Conservation (phyloP, 2,888 invertebrate genomes). For the Netelia fuscicornis region DNA sequence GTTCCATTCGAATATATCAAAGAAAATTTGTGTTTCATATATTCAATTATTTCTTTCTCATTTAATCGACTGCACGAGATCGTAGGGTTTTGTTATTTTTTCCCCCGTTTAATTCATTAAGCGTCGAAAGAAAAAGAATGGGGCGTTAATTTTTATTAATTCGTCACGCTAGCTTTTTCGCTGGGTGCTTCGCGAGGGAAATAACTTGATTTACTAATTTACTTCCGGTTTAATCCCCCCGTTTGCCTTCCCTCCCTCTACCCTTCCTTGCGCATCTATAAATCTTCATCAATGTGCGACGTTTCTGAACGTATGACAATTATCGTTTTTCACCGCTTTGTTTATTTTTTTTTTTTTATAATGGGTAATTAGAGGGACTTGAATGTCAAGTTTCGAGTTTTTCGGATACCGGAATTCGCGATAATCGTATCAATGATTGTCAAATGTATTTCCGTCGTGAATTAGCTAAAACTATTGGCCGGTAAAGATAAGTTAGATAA, state of each 20-base stretch:
- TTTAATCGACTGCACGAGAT: conserved; percentile 24
- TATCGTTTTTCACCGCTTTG: conserved; percentile 10
- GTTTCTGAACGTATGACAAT: not conserved
- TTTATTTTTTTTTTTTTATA: not conserved
- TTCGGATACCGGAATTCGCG: not conserved
- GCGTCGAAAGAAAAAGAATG: conserved; percentile 21
- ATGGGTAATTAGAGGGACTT: not conserved
- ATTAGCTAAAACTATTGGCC: not conserved
- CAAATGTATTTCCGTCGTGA: not conserved
- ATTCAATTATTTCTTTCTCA: conserved; percentile 39
- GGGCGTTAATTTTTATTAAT: conserved; percentile 17
- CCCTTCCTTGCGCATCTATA: conserved; percentile 8
- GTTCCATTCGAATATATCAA: conserved; percentile 35
- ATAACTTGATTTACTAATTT: conserved; percentile 16
- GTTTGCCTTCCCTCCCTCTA: conserved; percentile 7
- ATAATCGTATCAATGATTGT: not conserved
- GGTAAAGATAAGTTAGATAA: not conserved
- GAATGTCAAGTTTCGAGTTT: conserved; percentile 21
- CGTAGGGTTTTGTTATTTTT: conserved; percentile 16
- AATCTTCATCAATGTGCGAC: conserved; percentile 13
- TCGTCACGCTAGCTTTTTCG: conserved; percentile 16
- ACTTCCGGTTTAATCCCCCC: conserved; percentile 23
- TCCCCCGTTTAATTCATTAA: conserved; percentile 8
- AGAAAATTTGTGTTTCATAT: conserved; percentile 29
- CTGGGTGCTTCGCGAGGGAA: conserved; percentile 50